Conservation (phyloP, 1,140 invertebrate species). For the Nylanderia fulva region DNA sequence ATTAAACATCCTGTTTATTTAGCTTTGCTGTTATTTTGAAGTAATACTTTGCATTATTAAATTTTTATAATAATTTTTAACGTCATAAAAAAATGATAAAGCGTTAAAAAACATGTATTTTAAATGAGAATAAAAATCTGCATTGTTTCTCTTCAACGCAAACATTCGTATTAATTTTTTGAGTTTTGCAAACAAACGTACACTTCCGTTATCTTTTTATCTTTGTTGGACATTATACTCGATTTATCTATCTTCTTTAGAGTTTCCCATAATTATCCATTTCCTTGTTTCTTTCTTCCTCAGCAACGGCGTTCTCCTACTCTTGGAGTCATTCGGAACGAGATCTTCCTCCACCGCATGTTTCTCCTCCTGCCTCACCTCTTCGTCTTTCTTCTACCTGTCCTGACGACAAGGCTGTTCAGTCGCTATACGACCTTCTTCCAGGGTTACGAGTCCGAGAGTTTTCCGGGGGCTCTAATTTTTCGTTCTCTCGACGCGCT, state of each 20-base stretch:
- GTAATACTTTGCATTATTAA: neutral
- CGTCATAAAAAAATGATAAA: neutral
- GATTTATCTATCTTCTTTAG: constrained; percentile 22
- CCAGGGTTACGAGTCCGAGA: constrained; percentile 47
- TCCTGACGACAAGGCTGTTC: constrained; percentile 58
- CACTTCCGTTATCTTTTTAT: constrained; percentile 39
- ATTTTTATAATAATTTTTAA: neutral
- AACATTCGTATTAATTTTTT: neutral
- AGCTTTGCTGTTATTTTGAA: neutral
- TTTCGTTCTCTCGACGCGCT: neutral
- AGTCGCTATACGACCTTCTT: constrained; percentile 70
- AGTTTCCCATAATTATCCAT: constrained; percentile 49
- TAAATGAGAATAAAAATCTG: neutral
- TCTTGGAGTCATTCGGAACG: constrained; percentile 45
- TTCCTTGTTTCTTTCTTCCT: constrained; percentile 53
- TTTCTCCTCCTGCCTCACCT: constrained; percentile 40
- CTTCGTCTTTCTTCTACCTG: constrained; percentile 66
- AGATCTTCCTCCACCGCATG: constrained; percentile 65
- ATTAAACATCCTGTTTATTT: neutral
- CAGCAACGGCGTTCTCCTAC: constrained; percentile 50
- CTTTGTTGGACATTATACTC: neutral
- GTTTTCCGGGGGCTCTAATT: constrained; percentile 1
- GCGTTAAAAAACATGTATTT: neutral
- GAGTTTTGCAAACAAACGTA: neutral
- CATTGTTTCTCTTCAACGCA: neutral